A percentile compares a stretch with the other conserved stretches of the same genome.
phyloP scores from a whole-genome alignment of 1,140 invertebrate genomes.

The Neodiprion fabricii region DNA sequence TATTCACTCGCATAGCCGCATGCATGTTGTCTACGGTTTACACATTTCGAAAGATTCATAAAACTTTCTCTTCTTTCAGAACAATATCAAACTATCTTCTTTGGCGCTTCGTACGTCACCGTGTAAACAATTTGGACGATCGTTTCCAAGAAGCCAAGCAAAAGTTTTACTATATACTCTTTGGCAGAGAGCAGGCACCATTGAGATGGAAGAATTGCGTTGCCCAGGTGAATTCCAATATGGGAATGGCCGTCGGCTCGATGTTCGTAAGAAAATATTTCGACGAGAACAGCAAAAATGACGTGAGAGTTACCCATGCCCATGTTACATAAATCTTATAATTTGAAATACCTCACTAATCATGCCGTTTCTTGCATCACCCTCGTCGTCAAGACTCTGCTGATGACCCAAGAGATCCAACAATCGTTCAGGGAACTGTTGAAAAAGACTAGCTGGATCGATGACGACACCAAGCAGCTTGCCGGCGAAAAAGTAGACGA shows the following conservation, averaged over 20 bases:
- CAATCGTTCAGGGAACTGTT: constrained; percentile 75
- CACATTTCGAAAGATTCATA: not conserved
- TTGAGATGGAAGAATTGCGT: constrained; percentile 86
- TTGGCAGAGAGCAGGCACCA: constrained; percentile 76
- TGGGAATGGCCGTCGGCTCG: constrained; percentile 83
- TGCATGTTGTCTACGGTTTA: not conserved
- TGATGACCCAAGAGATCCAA: constrained; percentile 86
- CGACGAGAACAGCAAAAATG: constrained; percentile 80
- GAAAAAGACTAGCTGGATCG: constrained; percentile 80
- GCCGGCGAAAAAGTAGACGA: constrained; percentile 82
- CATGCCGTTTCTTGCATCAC: not conserved
- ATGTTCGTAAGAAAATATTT: constrained; percentile 89
- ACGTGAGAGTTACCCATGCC: constrained; percentile 59
- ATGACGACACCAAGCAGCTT: constrained; percentile 76
- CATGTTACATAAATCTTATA: constrained; percentile 1
- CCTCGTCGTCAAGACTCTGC: constrained; percentile 71
- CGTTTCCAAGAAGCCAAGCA: constrained; percentile 71
- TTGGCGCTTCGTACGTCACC: constrained; percentile 87
- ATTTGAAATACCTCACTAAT: not conserved
- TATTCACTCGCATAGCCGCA: constrained; percentile 24
- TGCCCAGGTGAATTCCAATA: constrained; percentile 79
- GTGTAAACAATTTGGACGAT: constrained; percentile 85
- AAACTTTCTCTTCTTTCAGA: constrained; percentile 31
- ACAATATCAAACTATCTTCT: constrained; percentile 80
- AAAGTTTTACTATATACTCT: constrained; percentile 74